Conservation (phyloP, 2,797 vertebrate genomes). For the Dryobates pubescens region DNA sequence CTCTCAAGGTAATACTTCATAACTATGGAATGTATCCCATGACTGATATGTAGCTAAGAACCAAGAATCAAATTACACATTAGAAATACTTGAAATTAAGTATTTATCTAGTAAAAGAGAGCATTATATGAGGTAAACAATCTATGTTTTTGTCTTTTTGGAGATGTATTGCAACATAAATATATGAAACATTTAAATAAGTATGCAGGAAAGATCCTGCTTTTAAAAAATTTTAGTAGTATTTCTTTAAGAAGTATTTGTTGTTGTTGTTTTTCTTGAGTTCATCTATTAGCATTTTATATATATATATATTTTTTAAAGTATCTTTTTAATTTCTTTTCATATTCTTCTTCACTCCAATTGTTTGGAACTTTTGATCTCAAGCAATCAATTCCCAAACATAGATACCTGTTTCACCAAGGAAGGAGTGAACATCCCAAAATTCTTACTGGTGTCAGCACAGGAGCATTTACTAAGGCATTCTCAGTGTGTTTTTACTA, state of each 20-base stretch:
- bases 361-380: conserved; percentile 17
- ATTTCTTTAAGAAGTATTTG: background rate
- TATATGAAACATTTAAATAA: background rate
- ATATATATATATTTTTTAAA: background rate
- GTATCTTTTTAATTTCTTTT: background rate
- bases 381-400: conserved; percentile 24
- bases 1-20: conserved; percentile 68
- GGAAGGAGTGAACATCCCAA: background rate
- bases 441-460: background rate
- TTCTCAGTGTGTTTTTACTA: background rate
- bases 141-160: conserved; percentile 10
- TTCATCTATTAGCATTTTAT: background rate
- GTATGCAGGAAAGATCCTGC: background rate
- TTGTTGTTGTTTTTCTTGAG: background rate
- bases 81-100: conserved; percentile 50
- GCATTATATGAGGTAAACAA: conserved; percentile 20
- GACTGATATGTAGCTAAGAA: conserved; percentile 61
- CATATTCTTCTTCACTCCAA: background rate
- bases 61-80: conserved; percentile 52
- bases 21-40: conserved; percentile 67
- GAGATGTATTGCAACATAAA: background rate
- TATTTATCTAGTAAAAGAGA: conserved; percentile 57
- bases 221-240: background rate
- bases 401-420: background rate
- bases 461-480: background rate